A percentile compares a stretch with the other conserved stretches of the same genome.
phyloP scores from a whole-genome alignment of 2,113 vertebrate species.

The Podarcis raffonei region DNA sequence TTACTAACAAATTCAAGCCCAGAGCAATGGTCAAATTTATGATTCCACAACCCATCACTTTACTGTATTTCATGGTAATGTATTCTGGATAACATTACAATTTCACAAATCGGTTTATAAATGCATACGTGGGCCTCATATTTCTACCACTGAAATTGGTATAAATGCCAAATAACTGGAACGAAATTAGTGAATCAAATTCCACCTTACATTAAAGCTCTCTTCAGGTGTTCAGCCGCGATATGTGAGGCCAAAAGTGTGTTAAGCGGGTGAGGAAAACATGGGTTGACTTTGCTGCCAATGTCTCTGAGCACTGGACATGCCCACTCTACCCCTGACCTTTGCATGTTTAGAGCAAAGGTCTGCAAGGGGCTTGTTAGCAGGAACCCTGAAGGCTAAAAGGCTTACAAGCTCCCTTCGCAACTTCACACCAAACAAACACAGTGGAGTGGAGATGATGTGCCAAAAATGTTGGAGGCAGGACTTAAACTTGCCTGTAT shows the following conservation, averaged over 20 bases:
- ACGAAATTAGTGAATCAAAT: background rate
- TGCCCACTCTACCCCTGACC: no score
- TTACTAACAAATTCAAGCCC: constrained; percentile 30
- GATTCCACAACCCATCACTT: constrained; percentile 4
- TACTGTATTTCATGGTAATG: constrained; percentile 24
- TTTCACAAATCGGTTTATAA: constrained; percentile 31
- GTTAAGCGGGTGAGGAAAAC: background rate
- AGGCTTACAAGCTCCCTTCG: no score
- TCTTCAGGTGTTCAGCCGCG: background rate
- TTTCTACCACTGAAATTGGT: background rate
- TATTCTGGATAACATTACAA: background rate
- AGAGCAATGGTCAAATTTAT: constrained; percentile 21
- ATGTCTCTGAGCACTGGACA: no score
- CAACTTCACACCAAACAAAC: no score
- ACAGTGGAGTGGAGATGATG: no score
- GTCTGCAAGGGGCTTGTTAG: no score
- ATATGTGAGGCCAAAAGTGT: background rate
- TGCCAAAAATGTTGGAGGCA: no score
- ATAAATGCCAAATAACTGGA: background rate
- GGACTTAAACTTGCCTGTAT: no score
- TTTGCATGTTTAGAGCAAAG: no score
- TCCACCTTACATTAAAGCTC: background rate
- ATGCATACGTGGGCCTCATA: constrained; percentile 9
- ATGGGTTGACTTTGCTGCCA: no score
- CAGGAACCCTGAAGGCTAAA: no score